A percentile compares a stretch with the other conserved stretches of the same genome.
These are phyloP conservation scores for Theocolax elegans DNA, from an alignment of 1,140 invertebrate species.

Conservation along the genomic window DNA sequence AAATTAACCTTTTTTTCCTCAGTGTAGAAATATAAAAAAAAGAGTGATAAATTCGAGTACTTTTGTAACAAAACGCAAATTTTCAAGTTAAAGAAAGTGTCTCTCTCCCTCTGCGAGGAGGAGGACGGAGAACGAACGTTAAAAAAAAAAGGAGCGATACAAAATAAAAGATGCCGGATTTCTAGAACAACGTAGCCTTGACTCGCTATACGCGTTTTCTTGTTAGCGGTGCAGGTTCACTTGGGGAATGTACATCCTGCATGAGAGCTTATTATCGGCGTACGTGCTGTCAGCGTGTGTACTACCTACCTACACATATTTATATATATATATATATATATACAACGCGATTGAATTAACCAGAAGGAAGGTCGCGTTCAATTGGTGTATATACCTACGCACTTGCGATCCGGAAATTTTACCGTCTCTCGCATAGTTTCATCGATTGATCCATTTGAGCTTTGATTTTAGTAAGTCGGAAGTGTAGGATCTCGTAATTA, in stretches of 20 bases:
- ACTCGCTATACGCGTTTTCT: constrained; percentile 49
- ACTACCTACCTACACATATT: background rate
- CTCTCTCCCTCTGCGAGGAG: too few species aligned
- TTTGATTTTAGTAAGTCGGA: too few species aligned
- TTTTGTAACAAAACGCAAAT: too few species aligned
- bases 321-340: background rate
- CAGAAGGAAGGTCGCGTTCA: background rate
- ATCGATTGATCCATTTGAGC: too few species aligned
- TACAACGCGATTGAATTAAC: background rate
- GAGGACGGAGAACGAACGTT: too few species aligned
- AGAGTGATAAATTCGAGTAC: too few species aligned
- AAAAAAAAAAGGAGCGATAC: background rate
- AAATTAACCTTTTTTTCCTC: too few species aligned
- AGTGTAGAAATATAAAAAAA: too few species aligned
- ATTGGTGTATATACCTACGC: background rate
- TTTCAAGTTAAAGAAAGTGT: too few species aligned
- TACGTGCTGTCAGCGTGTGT: background rate
- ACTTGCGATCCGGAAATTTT: too few species aligned
- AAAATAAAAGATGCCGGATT: constrained; percentile 49
- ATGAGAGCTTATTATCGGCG: constrained; percentile 24
- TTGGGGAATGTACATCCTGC: constrained; percentile 54
- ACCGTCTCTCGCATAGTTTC: too few species aligned
- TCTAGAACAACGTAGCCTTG: constrained; percentile 55
- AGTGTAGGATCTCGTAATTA: too few species aligned
- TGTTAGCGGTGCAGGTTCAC: constrained; percentile 44